Conservation (phyloP, 2,113 vertebrate genomes). For the Plectropomus leopardus region DNA sequence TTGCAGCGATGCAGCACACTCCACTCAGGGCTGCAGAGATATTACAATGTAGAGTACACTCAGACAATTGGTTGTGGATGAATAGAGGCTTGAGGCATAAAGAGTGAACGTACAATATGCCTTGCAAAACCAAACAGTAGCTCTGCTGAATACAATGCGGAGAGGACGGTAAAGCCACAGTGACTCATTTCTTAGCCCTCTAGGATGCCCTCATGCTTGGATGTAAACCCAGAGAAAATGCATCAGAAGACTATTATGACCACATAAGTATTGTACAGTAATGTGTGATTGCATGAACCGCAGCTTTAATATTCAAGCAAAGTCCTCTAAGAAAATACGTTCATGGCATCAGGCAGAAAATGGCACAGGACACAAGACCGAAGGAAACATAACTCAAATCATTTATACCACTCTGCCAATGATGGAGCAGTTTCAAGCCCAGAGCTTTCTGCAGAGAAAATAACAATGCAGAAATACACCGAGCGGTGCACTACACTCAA, state of each 20-base stretch:
- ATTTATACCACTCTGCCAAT: slow-evolving; percentile 59
- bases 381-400: slow-evolving; percentile 59
- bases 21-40: slow-evolving; percentile 49
- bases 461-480: slow-evolving; percentile 69
- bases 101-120: slow-evolving; percentile 56
- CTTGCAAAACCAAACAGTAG: slow-evolving; percentile 59
- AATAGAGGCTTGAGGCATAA: slow-evolving; percentile 53
- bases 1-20: slow-evolving; percentile 46
- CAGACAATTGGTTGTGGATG: slow-evolving; percentile 64
- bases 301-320: slow-evolving; percentile 46
- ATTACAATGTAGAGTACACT: slow-evolving; percentile 51
- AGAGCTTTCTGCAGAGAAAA: slow-evolving; percentile 64
- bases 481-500: slow-evolving; percentile 59
- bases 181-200: slow-evolving; percentile 60
- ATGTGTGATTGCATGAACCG: slow-evolving; percentile 12
- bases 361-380: slow-evolving; percentile 47
- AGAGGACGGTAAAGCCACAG: slow-evolving; percentile 50
- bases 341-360: slow-evolving; percentile 43
- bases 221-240: slow-evolving; percentile 57
- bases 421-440: slow-evolving; percentile 63
- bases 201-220: slow-evolving; percentile 48
- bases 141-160: slow-evolving; percentile 49
- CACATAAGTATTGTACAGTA: slow-evolving; percentile 22
- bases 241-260: slow-evolving; percentile 41
- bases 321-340: slow-evolving; percentile 43